Conservation (phyloP, 2,888 invertebrate genomes). For the Branchellion lobata region DNA sequence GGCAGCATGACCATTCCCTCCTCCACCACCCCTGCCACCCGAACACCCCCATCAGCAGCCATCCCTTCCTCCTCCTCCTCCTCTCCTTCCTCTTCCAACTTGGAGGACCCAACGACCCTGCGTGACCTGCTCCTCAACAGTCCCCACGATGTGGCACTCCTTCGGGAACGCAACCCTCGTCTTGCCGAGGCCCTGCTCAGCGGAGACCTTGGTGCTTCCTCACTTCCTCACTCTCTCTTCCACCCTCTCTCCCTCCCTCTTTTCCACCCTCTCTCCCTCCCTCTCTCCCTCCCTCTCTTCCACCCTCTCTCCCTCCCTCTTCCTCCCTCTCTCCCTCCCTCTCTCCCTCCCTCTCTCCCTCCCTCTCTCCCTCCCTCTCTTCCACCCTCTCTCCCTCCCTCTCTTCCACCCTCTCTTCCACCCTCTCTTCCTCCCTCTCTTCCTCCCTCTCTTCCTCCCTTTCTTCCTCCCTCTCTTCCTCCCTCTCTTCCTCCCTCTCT, state of each 20-base stretch:
- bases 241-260: slow-evolving; percentile 27
- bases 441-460: not conserved
- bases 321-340: slow-evolving; percentile 23
- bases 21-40: slow-evolving; percentile 49
- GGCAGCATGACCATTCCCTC: slow-evolving; percentile 76
- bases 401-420: not conserved
- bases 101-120: slow-evolving; percentile 56
- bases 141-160: slow-evolving; percentile 83
- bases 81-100: not conserved
- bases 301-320: slow-evolving; percentile 19
- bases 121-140: slow-evolving; percentile 67
- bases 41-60: not conserved
- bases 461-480: no score
- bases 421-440: not conserved
- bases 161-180: slow-evolving; percentile 88
- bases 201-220: slow-evolving; percentile 71
- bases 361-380: not conserved
- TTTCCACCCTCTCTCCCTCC: slow-evolving; percentile 24
- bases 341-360: not conserved
- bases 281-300: slow-evolving; percentile 31
- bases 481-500: not conserved
- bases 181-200: slow-evolving; percentile 85
- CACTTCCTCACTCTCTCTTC: slow-evolving; percentile 27
- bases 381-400: not conserved
- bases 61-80: slow-evolving; percentile 9